These are phyloP conservation scores for Todus mexicanus DNA, from an alignment of 2,797 vertebrate genomes.

Conservation along the genomic window DNA sequence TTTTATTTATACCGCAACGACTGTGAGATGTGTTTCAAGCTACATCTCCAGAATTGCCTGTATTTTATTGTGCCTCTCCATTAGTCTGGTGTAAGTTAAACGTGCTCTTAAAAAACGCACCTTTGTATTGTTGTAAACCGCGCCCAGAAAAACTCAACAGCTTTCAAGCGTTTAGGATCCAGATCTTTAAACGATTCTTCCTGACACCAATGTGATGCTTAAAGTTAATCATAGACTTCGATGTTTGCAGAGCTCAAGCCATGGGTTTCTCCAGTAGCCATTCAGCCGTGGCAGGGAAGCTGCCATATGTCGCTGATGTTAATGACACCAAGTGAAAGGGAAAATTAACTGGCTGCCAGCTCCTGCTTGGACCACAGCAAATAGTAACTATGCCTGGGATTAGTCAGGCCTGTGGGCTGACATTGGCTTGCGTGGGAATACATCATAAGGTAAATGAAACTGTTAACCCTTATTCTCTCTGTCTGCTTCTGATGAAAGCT, in stretches of 20 bases:
- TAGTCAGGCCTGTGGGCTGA: conserved; percentile 43
- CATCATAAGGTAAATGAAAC: not conserved
- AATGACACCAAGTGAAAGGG: conserved; percentile 40
- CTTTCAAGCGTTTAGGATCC: not conserved
- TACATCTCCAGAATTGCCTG: not conserved
- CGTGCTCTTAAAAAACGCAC: not conserved
- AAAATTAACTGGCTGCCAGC: conserved; percentile 51
- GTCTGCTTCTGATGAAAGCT: not conserved
- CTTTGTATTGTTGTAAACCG: not conserved
- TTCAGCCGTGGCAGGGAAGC: not conserved
- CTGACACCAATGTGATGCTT: not conserved
- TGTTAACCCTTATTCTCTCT: conserved; percentile 21
- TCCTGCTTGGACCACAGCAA: conserved; percentile 38
- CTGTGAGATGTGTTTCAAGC: not conserved
- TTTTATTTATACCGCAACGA: not conserved
- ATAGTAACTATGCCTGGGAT: conserved; percentile 35
- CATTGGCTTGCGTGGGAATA: not conserved
- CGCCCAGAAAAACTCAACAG: not conserved
- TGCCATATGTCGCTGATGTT: not conserved
- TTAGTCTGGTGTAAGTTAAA: not conserved
- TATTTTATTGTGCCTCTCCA: not conserved
- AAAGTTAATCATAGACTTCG: not conserved
- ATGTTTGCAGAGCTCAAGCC: not conserved
- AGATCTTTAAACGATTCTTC: not conserved
- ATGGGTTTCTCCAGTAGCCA: not conserved